Percentiles rank a stretch among this genome's conserved stretches.
These are phyloP conservation scores for Hexactinellida sp. DNA, from an alignment of 37 sponge, comb jelly and placozoan genomes.

Conservation along the genomic window DNA sequence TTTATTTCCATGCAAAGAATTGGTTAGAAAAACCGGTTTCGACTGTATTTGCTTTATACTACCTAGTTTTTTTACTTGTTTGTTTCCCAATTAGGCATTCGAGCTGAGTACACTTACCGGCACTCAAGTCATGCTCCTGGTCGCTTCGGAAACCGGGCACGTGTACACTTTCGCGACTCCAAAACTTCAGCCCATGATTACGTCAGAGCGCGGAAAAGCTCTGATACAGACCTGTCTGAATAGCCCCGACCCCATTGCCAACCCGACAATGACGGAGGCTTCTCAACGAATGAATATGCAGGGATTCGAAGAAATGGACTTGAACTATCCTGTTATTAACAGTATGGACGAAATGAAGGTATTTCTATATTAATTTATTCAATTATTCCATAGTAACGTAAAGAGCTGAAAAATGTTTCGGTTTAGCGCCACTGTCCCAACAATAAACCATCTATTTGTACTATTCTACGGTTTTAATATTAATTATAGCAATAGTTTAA, in stretches of 20 bases:
- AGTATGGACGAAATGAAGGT: constrained; percentile 71
- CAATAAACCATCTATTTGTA: too few relatives aligned
- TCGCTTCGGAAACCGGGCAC: constrained; percentile 99
- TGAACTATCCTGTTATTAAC: constrained; percentile 56
- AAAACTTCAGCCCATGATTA: constrained; percentile 99
- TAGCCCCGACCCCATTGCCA: constrained; percentile 70
- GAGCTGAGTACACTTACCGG: constrained; percentile 96
- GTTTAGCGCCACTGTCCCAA: too few relatives aligned
- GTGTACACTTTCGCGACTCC: constrained; percentile 99
- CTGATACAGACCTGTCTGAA: constrained; percentile 99
- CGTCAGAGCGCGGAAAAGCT: constrained; percentile 93
- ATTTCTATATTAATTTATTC: neutral
- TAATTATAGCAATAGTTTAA: too few relatives aligned
- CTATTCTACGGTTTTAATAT: too few relatives aligned
- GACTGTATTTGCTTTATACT: too few relatives aligned
- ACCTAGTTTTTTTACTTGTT: too few relatives aligned
- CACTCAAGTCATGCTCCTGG: constrained; percentile 96
- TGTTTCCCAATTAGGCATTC: constrained; percentile 55
- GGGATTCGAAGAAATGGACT: constrained; percentile 94
- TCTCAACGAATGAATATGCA: constrained; percentile 68
- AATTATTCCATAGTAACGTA: too few relatives aligned
- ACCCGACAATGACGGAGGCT: constrained; percentile 25
- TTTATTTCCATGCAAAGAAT: too few relatives aligned
- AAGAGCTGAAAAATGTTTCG: too few relatives aligned
- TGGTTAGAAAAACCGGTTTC: too few relatives aligned